A percentile compares a stretch with the other conserved stretches of the same genome.
These are phyloP conservation scores for Actias luna DNA, from an alignment of 2,888 invertebrate genomes.

Conservation along the genomic window DNA sequence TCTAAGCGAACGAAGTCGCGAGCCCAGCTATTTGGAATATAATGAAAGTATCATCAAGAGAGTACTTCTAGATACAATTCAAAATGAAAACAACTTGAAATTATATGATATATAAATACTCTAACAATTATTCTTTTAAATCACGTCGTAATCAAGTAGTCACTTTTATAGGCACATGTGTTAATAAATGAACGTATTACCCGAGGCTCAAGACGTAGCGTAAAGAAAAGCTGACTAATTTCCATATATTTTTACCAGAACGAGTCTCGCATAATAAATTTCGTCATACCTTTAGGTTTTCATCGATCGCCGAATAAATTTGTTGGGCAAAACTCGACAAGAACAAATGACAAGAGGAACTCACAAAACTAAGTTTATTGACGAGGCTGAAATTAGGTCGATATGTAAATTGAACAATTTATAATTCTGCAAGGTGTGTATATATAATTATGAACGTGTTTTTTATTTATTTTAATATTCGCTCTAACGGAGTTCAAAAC, in stretches of 20 bases:
- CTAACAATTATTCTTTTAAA: conserved; percentile 15
- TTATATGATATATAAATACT: too few relatives aligned
- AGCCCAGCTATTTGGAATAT: too few relatives aligned
- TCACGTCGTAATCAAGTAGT: conserved; percentile 26
- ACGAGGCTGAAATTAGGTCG: not conserved
- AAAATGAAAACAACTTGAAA: too few relatives aligned
- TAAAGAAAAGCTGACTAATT: conserved; percentile 50
- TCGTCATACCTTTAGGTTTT: conserved; percentile 22
- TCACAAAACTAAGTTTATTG: not conserved
- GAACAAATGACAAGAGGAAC: not conserved
- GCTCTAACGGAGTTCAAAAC: too few relatives aligned
- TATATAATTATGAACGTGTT: too few relatives aligned
- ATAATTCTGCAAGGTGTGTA: not conserved
- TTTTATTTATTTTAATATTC: too few relatives aligned
- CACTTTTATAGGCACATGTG: conserved; percentile 24
- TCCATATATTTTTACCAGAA: conserved; percentile 51
- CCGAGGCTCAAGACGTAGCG: conserved; percentile 38
- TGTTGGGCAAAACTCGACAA: conserved; percentile 12
- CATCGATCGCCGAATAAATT: conserved; percentile 20
- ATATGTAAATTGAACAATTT: not conserved
- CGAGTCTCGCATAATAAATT: conserved; percentile 39
- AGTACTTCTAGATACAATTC: too few relatives aligned
- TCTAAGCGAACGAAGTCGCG: too few relatives aligned
- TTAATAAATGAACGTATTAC: conserved; percentile 64
- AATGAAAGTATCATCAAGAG: too few relatives aligned